Percentiles rank a stretch among this genome's conserved stretches.
These are phyloP conservation scores for Erethizon dorsatum DNA, from an alignment of 2,797 vertebrate genomes.

Conservation along the genomic window DNA sequence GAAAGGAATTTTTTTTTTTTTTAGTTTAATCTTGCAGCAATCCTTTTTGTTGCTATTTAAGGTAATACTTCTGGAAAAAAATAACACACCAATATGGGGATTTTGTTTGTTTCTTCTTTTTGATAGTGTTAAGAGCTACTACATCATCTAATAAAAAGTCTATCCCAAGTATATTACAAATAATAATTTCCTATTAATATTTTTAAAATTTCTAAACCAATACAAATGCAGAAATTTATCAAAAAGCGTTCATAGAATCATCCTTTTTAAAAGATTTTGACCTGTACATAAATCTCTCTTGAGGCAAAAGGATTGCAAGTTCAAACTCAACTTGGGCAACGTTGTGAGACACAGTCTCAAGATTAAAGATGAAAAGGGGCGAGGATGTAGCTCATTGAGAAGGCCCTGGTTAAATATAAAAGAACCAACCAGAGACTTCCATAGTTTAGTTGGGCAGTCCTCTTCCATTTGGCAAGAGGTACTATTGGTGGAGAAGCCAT, in stretches of 20 bases:
- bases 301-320: not conserved
- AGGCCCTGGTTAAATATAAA: not conserved
- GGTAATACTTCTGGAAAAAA: not conserved
- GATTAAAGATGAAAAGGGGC: not conserved
- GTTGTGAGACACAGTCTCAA: not conserved
- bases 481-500: not conserved
- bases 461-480: not conserved
- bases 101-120: slow-evolving; percentile 13
- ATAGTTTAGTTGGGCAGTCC: not conserved
- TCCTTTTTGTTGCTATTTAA: slow-evolving; percentile 43
- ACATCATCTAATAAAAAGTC: slow-evolving; percentile 38
- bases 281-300: not conserved
- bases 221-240: not conserved
- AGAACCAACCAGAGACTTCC: not conserved
- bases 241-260: not conserved
- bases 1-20: slow-evolving; percentile 23
- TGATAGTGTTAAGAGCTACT: not conserved
- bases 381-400: not conserved
- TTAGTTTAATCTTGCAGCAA: not conserved
- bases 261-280: slow-evolving; percentile 39
- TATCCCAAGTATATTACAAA: not conserved
- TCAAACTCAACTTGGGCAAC: not conserved
- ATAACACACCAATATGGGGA: not conserved
- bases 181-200: not conserved
- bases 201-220: slow-evolving; percentile 40